Base-by-base conservation (phyloP, 2,797 vertebrate species). In the Protonibea diacanthus region DNA sequence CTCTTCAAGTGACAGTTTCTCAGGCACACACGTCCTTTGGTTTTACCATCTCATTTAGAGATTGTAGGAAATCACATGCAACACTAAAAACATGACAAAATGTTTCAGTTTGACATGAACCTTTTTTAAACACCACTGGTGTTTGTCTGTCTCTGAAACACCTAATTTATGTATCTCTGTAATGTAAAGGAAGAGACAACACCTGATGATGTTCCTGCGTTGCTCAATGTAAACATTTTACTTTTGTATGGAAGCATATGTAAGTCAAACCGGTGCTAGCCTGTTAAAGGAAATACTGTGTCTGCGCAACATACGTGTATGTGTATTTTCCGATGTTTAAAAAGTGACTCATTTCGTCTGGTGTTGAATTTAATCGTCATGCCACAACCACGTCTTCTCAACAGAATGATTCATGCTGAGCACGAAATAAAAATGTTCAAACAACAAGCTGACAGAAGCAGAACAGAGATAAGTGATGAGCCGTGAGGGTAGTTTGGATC, bases 401-500 rank as follows among this genome's bases (percentile, higher is more conserved):
- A 67, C 21, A 44, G 6, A 63, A 27, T 12, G 33, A 53, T 56
- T 58, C 7, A 62, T 71, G 47, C 29, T 14, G n/a, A 45, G 20
- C 44, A 51, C 44, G 52, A 82, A 78, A 48, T 55, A 59, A 63
- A 44, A 61, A 15, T 23, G 69, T 38, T 61, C 3, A 61, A 58
- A 63, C 18, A 27, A 25, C 29, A 57, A 29, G 38, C 33, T 18
- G 29, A 70, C 14, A 69, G 29, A 74, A 84, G n/a, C 60, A 72
- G 74, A 76, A 38, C 40, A 83, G 71, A 82, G 78, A 74, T 76
- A 73, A 90, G 80, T 88, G 86, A 92, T 74, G 64, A 90, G 75
- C 61, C 84, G 23, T 78, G 82, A 85, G 68, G 66, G 63, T 93
- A 89, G 91, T 95, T 95, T 95, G 93, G 92, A 95, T 97, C 92